phyloP scores from a whole-genome alignment of 2,888 invertebrate genomes.

The Yponomeuta cagnagella region DNA sequence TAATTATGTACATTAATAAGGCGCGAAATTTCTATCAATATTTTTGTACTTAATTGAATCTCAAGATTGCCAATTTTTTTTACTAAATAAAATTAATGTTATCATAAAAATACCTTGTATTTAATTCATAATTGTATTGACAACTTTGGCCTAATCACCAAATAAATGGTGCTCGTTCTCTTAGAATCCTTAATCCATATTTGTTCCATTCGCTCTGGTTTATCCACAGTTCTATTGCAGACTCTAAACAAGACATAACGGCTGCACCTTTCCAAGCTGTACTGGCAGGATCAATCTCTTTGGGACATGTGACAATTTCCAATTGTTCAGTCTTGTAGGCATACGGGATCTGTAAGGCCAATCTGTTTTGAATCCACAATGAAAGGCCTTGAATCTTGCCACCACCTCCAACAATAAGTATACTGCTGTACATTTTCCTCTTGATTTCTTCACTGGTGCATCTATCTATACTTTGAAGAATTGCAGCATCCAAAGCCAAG shows the following conservation, averaged over 20 bases:
- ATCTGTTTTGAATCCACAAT: constrained; percentile 91
- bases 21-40: constrained; percentile 5
- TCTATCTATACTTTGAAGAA: constrained; percentile 92
- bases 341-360: constrained; percentile 88
- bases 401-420: constrained; percentile 93
- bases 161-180: constrained; percentile 94
- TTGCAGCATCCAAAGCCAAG: constrained; percentile 91
- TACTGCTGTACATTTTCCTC: constrained; percentile 94
- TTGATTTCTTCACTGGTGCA: constrained; percentile 93
- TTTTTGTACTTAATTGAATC: constrained; percentile 10
- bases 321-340: constrained; percentile 87
- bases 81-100: constrained; percentile 1
- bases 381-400: constrained; percentile 89
- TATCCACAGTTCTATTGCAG: constrained; percentile 95
- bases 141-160: constrained; percentile 71
- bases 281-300: constrained; percentile 93
- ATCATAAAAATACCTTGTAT: neutral
- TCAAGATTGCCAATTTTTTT: constrained; percentile 7
- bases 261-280: constrained; percentile 97
- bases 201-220: constrained; percentile 89
- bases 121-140: neutral
- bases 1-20: neutral
- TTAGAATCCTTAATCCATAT: constrained; percentile 86
- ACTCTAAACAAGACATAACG: constrained; percentile 93
- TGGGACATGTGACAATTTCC: constrained; percentile 92